These are phyloP conservation scores for Phrixothrix hirtus DNA, from an alignment of 2,888 invertebrate genomes.

Conservation along the genomic window DNA sequence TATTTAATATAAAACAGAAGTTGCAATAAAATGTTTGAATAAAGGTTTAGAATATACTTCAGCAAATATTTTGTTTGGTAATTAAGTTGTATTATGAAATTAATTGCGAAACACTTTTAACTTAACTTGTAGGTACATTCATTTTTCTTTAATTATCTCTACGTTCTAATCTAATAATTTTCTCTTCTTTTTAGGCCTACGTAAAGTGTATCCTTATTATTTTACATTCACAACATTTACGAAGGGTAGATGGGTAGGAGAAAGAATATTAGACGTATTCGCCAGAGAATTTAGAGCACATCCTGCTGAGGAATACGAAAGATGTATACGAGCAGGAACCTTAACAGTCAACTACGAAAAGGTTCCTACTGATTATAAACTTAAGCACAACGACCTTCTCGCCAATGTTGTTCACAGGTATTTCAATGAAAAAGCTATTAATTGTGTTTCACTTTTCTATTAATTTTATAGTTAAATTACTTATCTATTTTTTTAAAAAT, in stretches of 20 bases:
- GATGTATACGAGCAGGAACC: slow-evolving; percentile 88
- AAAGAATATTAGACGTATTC: slow-evolving; percentile 90
- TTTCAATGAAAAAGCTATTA: background rate
- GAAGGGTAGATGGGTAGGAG: slow-evolving; percentile 95
- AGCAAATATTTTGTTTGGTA: no score
- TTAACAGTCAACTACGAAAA: slow-evolving; percentile 92
- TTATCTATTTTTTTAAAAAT: no score
- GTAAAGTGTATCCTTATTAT: slow-evolving; percentile 96
- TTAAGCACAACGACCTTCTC: slow-evolving; percentile 91
- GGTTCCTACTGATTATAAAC: slow-evolving; percentile 86
- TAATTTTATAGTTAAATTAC: background rate
- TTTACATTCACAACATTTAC: slow-evolving; percentile 96
- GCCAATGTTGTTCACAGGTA: slow-evolving; percentile 95
- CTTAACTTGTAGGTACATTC: no score
- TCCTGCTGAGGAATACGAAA: slow-evolving; percentile 88
- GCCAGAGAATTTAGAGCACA: slow-evolving; percentile 92
- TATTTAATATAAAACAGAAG: background rate
- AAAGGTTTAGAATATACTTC: no score
- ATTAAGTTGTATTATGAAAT: no score
- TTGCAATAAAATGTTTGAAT: no score
- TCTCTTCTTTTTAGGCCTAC: slow-evolving; percentile 68
- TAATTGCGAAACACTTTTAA: no score
- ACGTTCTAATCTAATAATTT: slow-evolving; percentile 1
- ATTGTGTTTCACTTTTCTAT: slow-evolving; percentile 11
- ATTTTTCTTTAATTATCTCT: no score